Conservation (phyloP, 1,140 invertebrate genomes). For the Drosophila yakuba region DNA sequence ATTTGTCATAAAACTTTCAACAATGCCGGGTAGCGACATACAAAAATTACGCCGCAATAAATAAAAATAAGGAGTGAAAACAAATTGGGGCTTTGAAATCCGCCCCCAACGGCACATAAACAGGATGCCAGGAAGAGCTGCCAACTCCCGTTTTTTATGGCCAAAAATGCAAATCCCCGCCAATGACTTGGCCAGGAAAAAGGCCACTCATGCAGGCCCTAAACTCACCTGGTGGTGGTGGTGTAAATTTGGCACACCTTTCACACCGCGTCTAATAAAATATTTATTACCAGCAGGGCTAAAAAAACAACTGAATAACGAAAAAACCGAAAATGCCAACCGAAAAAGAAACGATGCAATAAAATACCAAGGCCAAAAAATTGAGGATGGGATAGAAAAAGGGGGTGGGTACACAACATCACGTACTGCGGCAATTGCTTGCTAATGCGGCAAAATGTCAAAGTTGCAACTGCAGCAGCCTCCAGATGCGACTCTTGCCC, state of each 20-base stretch:
- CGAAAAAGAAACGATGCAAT: slow-evolving; percentile 18
- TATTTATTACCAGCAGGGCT: slow-evolving; percentile 63
- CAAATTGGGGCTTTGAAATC: slow-evolving; percentile 28
- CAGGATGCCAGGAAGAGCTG: slow-evolving; percentile 32
- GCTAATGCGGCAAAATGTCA: slow-evolving; percentile 73
- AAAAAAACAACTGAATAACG: slow-evolving; percentile 33
- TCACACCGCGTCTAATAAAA: slow-evolving; percentile 65
- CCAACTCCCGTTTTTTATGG: slow-evolving; percentile 56
- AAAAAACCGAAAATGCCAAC: slow-evolving; percentile 12
- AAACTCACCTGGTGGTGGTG: slow-evolving; percentile 31
- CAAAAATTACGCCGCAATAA: slow-evolving; percentile 52
- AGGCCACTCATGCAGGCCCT: slow-evolving; percentile 27
- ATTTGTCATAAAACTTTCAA: slow-evolving; percentile 26
- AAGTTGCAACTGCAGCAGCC: slow-evolving; percentile 49
- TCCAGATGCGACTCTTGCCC: background rate
- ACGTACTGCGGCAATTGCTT: slow-evolving; percentile 59
- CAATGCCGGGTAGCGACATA: slow-evolving; percentile 14
- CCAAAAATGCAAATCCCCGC: slow-evolving; percentile 58
- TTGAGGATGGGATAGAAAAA: background rate
- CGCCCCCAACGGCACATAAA: slow-evolving; percentile 7
- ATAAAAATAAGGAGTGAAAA: slow-evolving; percentile 42
- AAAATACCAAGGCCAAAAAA: slow-evolving; percentile 20
- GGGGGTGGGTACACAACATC: slow-evolving; percentile 31
- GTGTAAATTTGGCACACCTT: slow-evolving; percentile 63
- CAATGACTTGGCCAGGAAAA: slow-evolving; percentile 45